Conservation (phyloP, 2,797 vertebrate species). For the Labeo calbasu region DNA sequence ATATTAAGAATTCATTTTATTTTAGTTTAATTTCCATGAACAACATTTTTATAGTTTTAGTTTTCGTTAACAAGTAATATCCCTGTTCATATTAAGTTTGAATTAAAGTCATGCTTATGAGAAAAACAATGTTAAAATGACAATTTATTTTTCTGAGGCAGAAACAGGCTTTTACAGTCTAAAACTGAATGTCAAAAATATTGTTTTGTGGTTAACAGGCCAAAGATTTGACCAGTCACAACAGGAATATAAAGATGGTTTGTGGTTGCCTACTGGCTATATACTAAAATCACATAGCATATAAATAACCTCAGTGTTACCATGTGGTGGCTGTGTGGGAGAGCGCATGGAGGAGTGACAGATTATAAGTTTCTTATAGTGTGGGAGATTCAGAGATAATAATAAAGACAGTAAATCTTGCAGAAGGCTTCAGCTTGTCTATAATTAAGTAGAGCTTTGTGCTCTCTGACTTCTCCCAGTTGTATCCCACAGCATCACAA, state of each 20-base stretch:
- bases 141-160: background rate
- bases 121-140: background rate
- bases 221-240: background rate
- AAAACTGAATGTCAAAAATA: background rate
- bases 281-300: slow-evolving; percentile 1
- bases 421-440: slow-evolving; percentile 36
- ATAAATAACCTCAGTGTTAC: slow-evolving; percentile 18
- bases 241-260: background rate
- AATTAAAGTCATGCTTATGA: background rate
- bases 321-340: slow-evolving; percentile 10
- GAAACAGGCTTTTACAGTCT: background rate
- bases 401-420: slow-evolving; percentile 19
- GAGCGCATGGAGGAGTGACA: background rate
- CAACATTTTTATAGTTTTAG: background rate
- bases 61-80: background rate
- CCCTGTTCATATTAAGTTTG: background rate
- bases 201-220: background rate
- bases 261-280: background rate
- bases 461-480: slow-evolving; percentile 53
- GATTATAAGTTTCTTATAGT: background rate
- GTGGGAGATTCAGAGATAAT: slow-evolving; percentile 26
- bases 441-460: slow-evolving; percentile 62
- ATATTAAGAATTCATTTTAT: too few species aligned
- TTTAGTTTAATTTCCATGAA: too few species aligned
- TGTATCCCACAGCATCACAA: slow-evolving; percentile 47